Conservation (phyloP, 2,888 invertebrate species). For the Eristalis pertinax region DNA sequence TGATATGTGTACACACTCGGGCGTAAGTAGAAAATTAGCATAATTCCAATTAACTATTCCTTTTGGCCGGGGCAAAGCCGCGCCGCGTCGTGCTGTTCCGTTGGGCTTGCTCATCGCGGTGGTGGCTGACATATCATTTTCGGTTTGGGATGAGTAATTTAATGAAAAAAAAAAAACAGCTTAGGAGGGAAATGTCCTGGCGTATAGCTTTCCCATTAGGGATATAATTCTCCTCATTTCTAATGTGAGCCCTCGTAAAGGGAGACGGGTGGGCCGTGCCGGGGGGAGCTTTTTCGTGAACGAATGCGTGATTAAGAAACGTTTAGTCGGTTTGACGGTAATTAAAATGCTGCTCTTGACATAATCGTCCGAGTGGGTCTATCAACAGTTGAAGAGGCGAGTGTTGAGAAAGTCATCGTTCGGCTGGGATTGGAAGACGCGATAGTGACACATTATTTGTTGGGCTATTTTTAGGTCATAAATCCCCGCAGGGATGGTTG, state of each 20-base stretch:
- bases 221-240: slow-evolving; percentile 24
- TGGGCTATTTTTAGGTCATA: background rate
- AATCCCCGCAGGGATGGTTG: background rate
- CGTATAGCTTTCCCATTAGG: slow-evolving; percentile 53
- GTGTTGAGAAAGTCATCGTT: slow-evolving; percentile 37
- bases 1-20: background rate
- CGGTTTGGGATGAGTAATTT: slow-evolving; percentile 48
- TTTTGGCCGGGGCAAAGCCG: background rate
- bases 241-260: slow-evolving; percentile 7
- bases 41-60: slow-evolving; percentile 58
- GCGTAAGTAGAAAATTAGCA: slow-evolving; percentile 55
- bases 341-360: slow-evolving; percentile 55
- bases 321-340: slow-evolving; percentile 38
- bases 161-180: slow-evolving; percentile 51
- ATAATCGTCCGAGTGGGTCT: slow-evolving; percentile 29
- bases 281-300: slow-evolving; percentile 29
- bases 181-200: slow-evolving; percentile 11
- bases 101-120: background rate
- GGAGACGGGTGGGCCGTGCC: background rate
- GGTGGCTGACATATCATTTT: slow-evolving; percentile 46
- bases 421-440: background rate
- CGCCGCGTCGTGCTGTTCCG: too few species aligned
- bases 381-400: slow-evolving; percentile 49
- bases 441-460: background rate
- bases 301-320: slow-evolving; percentile 60